Evolutionary conservation across 2,888 invertebrate species (phyloP).

Genomic region (Chironomus riparius): DNA sequence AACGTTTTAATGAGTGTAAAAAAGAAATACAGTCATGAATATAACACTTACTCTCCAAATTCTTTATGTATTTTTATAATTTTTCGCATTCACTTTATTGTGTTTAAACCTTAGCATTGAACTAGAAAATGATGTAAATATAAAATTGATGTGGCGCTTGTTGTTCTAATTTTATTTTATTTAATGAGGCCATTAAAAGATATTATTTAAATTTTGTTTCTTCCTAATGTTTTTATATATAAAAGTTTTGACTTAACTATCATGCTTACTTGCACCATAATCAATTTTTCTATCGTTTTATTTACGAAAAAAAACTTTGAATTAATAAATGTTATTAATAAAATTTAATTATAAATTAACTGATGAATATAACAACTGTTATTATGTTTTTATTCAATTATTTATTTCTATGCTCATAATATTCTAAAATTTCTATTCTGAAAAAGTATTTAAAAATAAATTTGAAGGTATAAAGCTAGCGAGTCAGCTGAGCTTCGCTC

Average conservation of each 20-base stretch:
- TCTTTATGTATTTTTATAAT: too few relatives aligned
- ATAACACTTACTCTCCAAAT: background rate
- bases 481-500: too few relatives aligned
- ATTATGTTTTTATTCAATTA: background rate
- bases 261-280: too few relatives aligned
- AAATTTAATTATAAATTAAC: too few relatives aligned
- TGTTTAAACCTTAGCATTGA: background rate
- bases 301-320: too few relatives aligned
- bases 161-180: background rate
- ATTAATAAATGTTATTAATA: too few relatives aligned
- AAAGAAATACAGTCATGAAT: background rate
- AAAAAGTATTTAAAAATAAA: background rate
- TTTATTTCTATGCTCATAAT: background rate
- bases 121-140: background rate
- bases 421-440: background rate
- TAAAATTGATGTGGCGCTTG: background rate
- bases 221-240: background rate
- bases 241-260: too few relatives aligned
- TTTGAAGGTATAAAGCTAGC: too few relatives aligned
- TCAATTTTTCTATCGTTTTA: too few relatives aligned
- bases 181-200: background rate
- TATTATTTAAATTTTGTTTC: background rate
- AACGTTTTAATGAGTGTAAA: background rate
- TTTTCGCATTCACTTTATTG: too few relatives aligned
- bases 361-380: constrained; percentile 10